Evolutionary conservation across 1,140 invertebrate species (phyloP).

Genomic region (Protaetia brevitarsis): DNA sequence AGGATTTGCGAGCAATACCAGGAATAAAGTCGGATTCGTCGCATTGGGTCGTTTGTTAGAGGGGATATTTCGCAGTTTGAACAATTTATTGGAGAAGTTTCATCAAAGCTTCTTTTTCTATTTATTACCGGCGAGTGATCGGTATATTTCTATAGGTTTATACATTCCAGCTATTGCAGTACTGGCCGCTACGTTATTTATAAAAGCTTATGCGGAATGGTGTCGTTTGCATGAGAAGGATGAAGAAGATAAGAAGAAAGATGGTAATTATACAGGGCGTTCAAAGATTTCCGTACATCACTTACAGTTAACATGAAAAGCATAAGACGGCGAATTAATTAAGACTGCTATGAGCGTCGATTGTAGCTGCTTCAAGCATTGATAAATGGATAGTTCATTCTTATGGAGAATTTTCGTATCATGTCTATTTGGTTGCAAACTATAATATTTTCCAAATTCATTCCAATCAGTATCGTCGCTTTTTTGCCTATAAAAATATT

Average conservation of each 20-base stretch:
- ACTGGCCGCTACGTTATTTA: constrained; percentile 70
- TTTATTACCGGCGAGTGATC: constrained; percentile 80
- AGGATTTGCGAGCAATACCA: constrained; percentile 53
- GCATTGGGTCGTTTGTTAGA: constrained; percentile 77
- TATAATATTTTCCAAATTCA: too few species aligned
- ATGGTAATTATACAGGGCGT: background rate
- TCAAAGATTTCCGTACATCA: too few species aligned
- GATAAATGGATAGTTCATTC: too few species aligned
- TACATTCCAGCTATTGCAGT: constrained; percentile 87
- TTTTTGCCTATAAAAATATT: too few species aligned
- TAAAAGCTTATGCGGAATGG: constrained; percentile 78
- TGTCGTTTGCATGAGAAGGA: constrained; percentile 46
- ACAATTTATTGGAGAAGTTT: constrained; percentile 94
- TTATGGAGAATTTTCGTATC: too few species aligned
- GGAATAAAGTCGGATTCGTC: constrained; percentile 33
- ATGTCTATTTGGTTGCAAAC: too few species aligned
- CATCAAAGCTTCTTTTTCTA: constrained; percentile 99
- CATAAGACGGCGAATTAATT: too few species aligned
- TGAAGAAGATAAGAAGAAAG: background rate
- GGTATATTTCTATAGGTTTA: constrained; percentile 92
- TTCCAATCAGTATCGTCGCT: too few species aligned
- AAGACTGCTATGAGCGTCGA: too few species aligned
- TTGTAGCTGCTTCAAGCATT: too few species aligned
- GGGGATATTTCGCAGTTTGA: constrained; percentile 88
- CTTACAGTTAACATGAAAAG: background rate